Percentiles rank a stretch among this genome's conserved stretches.
These are phyloP conservation scores for Okamejei kenojei DNA, from an alignment of 2,797 vertebrate genomes.

Conservation along the genomic window DNA sequence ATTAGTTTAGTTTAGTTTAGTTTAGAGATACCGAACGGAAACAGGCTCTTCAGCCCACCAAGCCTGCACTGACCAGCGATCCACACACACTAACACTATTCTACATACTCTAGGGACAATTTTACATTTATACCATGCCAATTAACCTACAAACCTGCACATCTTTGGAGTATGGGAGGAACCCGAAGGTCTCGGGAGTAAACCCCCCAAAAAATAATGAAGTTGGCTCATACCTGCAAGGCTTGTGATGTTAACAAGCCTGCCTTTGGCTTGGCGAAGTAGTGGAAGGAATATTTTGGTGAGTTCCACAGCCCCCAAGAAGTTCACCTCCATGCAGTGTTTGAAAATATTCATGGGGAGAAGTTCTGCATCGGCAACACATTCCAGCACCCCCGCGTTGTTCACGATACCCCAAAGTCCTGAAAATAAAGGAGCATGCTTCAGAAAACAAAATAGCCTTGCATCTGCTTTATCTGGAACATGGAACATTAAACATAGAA, in stretches of 20 bases:
- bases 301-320: conserved; percentile 66
- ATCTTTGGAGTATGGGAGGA: no score
- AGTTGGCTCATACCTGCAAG: conserved; percentile 62
- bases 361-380: conserved; percentile 61
- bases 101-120: no score
- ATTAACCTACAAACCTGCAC: no score
- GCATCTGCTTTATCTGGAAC: not conserved
- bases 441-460: not conserved
- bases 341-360: conserved; percentile 58
- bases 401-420: conserved; percentile 82
- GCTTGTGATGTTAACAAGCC: conserved; percentile 72
- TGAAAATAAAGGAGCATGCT: conserved; percentile 46
- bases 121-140: no score
- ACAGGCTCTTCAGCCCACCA: no score
- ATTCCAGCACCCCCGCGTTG: conserved; percentile 69
- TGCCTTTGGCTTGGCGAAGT: conserved; percentile 67
- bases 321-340: conserved; percentile 72
- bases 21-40: no score
- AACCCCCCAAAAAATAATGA: no score
- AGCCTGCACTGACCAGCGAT: no score
- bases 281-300: conserved; percentile 72
- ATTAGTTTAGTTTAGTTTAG: no score
- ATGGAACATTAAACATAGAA: no score
- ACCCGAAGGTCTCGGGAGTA: no score
- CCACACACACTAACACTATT: no score